Evolutionary conservation across 2,888 invertebrate genomes (phyloP).

Genomic region (Polyommatus iphigenia): DNA sequence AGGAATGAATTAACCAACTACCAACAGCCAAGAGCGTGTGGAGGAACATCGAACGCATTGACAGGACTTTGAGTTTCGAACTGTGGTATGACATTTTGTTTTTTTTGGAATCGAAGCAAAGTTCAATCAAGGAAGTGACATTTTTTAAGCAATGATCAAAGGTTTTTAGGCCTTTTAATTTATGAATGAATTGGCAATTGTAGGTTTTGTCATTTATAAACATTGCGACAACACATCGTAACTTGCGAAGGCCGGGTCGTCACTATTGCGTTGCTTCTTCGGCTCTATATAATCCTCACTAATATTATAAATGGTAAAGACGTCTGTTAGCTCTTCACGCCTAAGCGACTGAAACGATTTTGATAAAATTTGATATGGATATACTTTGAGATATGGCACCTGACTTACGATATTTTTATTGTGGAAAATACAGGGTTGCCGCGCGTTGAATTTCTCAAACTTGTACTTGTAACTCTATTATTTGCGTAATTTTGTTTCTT

Average conservation of each 20-base stretch:
- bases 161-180: neutral
- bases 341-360: neutral
- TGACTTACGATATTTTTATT: too few species aligned
- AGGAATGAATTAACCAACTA: conserved; percentile 17
- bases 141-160: neutral
- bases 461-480: too few species aligned
- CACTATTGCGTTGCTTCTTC: neutral
- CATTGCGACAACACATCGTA: neutral
- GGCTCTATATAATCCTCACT: neutral
- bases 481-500: too few species aligned
- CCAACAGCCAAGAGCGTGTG: neutral
- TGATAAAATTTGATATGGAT: too few species aligned
- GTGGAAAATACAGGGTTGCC: too few species aligned
- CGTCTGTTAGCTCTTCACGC: neutral
- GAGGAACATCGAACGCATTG: neutral
- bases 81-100: neutral
- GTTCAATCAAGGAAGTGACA: neutral
- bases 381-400: too few species aligned
- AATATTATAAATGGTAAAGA: neutral
- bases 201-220: conserved; percentile 4
- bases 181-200: neutral
- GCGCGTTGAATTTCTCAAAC: too few species aligned
- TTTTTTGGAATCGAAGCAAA: neutral
- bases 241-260: neutral
- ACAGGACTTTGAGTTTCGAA: neutral